Percentiles rank a stretch among this genome's conserved stretches.
Evolutionary conservation across 2,888 invertebrate species (phyloP).

Genomic region (Tachina fera): DNA sequence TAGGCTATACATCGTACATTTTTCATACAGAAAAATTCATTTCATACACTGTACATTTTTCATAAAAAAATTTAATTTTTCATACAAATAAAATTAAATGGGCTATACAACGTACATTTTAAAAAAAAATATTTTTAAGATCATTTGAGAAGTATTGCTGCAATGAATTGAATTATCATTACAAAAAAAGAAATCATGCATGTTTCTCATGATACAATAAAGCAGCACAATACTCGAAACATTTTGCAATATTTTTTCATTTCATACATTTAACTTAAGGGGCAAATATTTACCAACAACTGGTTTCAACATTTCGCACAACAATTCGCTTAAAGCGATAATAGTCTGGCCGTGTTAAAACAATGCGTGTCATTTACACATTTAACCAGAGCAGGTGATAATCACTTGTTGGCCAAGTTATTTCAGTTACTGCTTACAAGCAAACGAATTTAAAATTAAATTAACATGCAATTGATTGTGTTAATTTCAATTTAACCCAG

Average conservation of each 20-base stretch:
- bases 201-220: background rate
- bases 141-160: no score
- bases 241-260: background rate
- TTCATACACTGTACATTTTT: no score
- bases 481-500: background rate
- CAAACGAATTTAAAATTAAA: conserved; percentile 5
- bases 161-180: no score
- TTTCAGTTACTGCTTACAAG: background rate
- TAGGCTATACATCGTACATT: no score
- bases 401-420: conserved; percentile 32
- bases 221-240: background rate
- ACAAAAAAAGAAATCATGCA: no score
- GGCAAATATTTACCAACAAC: background rate
- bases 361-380: conserved; percentile 36
- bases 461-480: background rate
- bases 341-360: background rate
- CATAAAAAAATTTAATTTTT: no score
- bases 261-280: background rate
- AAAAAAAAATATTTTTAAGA: no score
- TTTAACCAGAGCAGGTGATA: conserved; percentile 31
- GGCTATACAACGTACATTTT: no score
- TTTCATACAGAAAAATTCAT: no score
- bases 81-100: no score
- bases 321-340: background rate
- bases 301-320: background rate